Conservation (phyloP, 2,888 invertebrate genomes). For the Thymelicus lineola region DNA sequence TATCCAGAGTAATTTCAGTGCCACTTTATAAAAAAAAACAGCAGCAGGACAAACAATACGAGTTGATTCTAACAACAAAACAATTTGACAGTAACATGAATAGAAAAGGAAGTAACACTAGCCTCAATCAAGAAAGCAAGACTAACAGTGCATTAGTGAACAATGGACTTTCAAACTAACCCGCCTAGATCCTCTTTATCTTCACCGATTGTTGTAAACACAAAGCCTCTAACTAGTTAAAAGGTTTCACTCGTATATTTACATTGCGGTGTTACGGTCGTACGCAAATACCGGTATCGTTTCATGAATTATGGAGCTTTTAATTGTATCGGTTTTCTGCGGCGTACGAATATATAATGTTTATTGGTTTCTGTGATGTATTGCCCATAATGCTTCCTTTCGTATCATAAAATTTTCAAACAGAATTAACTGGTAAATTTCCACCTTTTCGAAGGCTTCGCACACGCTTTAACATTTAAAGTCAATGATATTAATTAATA, state of each 20-base stretch:
- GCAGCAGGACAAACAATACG: slow-evolving; percentile 2
- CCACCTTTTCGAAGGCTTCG: background rate
- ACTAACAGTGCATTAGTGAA: slow-evolving; percentile 73
- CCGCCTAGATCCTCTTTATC: slow-evolving; percentile 67
- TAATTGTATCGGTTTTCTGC: slow-evolving; percentile 35
- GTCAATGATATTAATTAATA: no score
- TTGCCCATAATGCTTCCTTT: slow-evolving; percentile 25
- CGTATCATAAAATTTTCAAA: slow-evolving; percentile 15
- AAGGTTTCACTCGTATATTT: slow-evolving; percentile 58
- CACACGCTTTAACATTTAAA: background rate
- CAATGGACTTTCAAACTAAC: slow-evolving; percentile 70
- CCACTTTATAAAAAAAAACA: slow-evolving; percentile 2
- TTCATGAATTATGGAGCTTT: slow-evolving; percentile 37
- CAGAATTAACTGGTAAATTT: slow-evolving; percentile 5
- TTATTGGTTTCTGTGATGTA: slow-evolving; percentile 35
- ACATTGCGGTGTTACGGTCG: slow-evolving; percentile 34
- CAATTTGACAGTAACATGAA: slow-evolving; percentile 36
- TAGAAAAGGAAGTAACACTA: slow-evolving; percentile 13
- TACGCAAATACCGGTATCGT: slow-evolving; percentile 34
- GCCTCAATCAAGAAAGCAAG: slow-evolving; percentile 55
- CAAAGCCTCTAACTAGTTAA: slow-evolving; percentile 65
- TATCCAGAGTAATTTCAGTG: background rate
- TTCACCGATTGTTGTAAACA: slow-evolving; percentile 69
- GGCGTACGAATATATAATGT: slow-evolving; percentile 32
- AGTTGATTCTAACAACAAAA: slow-evolving; percentile 27